A percentile compares a stretch with the other conserved stretches of the same genome.
These are phyloP conservation scores for Caenorhabditis sp. DNA, from an alignment of 2,888 invertebrate species.

Conservation along the genomic window DNA sequence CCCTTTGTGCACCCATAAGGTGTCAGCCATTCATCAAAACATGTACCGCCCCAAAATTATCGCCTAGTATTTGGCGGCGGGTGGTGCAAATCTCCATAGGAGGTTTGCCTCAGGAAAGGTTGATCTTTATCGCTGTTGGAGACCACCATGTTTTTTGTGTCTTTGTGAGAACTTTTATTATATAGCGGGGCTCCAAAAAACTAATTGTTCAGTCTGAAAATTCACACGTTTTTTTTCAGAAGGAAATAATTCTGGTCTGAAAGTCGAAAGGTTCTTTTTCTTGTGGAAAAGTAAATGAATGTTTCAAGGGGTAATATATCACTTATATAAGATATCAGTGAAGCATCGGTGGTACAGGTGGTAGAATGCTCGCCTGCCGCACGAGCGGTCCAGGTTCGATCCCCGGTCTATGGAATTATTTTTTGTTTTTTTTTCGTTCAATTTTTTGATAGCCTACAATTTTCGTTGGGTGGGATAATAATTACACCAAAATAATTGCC, in stretches of 20 bases:
- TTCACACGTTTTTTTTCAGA: no score
- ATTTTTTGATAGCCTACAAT: background rate
- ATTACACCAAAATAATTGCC: slow-evolving; percentile 10
- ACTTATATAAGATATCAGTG: no score
- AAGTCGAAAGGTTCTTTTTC: no score
- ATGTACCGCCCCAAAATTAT: background rate
- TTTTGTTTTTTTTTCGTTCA: background rate
- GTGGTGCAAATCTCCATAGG: background rate
- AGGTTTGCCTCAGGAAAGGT: background rate
- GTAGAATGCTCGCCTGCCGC: slow-evolving; percentile 71
- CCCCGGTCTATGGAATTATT: slow-evolving; percentile 65
- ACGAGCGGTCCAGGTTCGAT: slow-evolving; percentile 70
- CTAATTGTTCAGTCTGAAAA: no score
- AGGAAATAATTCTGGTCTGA: no score
- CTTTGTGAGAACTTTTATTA: no score
- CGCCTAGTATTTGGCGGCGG: background rate
- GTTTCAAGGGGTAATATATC: no score
- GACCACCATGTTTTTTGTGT: background rate
- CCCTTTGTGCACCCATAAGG: background rate
- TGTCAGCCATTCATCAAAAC: background rate
- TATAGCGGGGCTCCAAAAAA: no score
- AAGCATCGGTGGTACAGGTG: slow-evolving; percentile 32
- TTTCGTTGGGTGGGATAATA: slow-evolving; percentile 5
- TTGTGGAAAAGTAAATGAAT: no score
- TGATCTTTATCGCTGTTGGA: background rate